A percentile compares a stretch with the other conserved stretches of the same genome.
Conservation (phyloP, 2,888 invertebrate species). For the Leptothorax acervorum region DNA sequence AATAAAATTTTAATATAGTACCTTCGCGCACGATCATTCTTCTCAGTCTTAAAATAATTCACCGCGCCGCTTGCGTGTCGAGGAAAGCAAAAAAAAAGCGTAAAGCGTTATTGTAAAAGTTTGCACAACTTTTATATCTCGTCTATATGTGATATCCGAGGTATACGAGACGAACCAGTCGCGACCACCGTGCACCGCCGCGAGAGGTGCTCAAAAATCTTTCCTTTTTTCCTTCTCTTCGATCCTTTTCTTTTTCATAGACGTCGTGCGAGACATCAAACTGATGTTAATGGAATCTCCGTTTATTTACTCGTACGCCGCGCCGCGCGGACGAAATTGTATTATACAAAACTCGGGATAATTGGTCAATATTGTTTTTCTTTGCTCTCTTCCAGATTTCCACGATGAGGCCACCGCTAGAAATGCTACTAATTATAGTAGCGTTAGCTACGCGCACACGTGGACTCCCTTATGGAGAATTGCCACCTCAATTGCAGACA, state of each 20-base stretch:
- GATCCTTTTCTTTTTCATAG: not conserved
- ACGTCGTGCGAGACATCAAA: not conserved
- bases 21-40: slow-evolving; percentile 6
- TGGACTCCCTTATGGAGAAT: slow-evolving; percentile 44
- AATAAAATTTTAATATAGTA: slow-evolving; percentile 41
- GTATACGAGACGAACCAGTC: slow-evolving; percentile 18
- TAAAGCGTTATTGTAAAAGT: slow-evolving; percentile 18
- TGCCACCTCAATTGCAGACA: slow-evolving; percentile 21
- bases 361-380: not conserved
- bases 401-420: slow-evolving; percentile 42
- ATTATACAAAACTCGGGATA: not conserved
- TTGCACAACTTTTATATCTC: slow-evolving; percentile 23
- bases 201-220: not conserved
- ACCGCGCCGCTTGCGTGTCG: not conserved
- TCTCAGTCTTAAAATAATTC: slow-evolving; percentile 30
- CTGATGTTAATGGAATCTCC: slow-evolving; percentile 8
- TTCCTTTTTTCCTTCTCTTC: not conserved
- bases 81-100: not conserved
- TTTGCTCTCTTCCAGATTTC: slow-evolving; percentile 7
- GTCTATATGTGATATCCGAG: not conserved
- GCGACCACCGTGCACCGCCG: not conserved
- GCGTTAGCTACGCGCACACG: slow-evolving; percentile 39
- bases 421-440: slow-evolving; percentile 49
- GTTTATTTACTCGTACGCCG: slow-evolving; percentile 8
- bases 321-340: not conserved